Evolutionary conservation across 2,888 invertebrate species (phyloP).

Genomic region (Lasioglossum zephyrum): DNA sequence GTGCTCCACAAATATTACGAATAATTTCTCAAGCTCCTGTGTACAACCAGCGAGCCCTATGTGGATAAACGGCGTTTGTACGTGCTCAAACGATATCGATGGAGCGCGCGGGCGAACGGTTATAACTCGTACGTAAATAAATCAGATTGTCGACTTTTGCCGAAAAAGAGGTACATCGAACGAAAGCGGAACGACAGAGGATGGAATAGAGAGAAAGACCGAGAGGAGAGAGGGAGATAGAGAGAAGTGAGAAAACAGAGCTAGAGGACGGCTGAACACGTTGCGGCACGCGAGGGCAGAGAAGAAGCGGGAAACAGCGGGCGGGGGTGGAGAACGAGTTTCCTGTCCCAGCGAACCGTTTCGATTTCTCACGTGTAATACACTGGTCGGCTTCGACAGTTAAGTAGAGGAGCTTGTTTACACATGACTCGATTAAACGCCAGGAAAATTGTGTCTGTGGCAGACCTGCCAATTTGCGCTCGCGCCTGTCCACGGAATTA

Average conservation of each 20-base stretch:
- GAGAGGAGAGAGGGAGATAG: neutral
- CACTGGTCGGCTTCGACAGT: constrained; percentile 32
- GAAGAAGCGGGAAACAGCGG: constrained; percentile 6
- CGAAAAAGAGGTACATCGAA: constrained; percentile 18
- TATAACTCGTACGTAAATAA: constrained; percentile 59
- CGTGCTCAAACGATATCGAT: constrained; percentile 53
- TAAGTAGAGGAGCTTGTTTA: constrained; percentile 57
- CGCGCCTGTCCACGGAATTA: constrained; percentile 18
- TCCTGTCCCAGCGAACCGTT: constrained; percentile 34
- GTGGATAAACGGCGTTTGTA: neutral
- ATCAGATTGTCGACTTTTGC: constrained; percentile 56
- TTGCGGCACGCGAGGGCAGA: neutral
- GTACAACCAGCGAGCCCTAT: constrained; percentile 24
- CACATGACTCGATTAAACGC: constrained; percentile 64
- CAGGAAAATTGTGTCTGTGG: constrained; percentile 44
- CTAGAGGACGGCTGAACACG: neutral
- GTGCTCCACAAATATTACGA: constrained; percentile 39
- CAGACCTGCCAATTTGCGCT: constrained; percentile 32
- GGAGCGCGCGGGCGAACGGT: neutral
- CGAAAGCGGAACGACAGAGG: neutral
- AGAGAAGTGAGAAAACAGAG: neutral
- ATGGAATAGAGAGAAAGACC: neutral
- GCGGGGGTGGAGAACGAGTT: constrained; percentile 9
- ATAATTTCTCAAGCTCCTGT: constrained; percentile 21
- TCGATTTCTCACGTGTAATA: constrained; percentile 56